These are phyloP conservation scores for Pammene fasciana DNA, from an alignment of 2,888 invertebrate species.

Conservation along the genomic window DNA sequence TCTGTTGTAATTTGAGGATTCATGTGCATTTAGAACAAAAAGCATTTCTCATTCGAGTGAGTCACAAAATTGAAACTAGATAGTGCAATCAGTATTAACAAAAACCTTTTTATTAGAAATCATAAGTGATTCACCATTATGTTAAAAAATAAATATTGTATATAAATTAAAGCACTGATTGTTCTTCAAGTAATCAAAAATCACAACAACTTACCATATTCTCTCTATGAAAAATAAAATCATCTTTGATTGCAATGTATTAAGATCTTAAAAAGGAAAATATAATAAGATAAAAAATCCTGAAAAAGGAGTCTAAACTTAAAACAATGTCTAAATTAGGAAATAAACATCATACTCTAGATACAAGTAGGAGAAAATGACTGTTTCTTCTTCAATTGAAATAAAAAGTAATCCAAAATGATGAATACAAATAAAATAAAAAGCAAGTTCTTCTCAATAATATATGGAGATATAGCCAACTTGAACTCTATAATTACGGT, in stretches of 20 bases:
- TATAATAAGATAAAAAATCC: slow-evolving; percentile 61
- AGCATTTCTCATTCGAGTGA: slow-evolving; percentile 9
- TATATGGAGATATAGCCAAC: not conserved
- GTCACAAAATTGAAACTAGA: slow-evolving; percentile 38
- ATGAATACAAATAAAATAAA: slow-evolving; percentile 19
- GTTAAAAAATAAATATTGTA: slow-evolving; percentile 60
- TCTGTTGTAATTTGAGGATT: slow-evolving; percentile 34
- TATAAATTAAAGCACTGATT: slow-evolving; percentile 67
- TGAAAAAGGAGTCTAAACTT: slow-evolving; percentile 60
- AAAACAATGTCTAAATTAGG: slow-evolving; percentile 52
- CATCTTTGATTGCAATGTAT: slow-evolving; percentile 63
- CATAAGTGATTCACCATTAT: slow-evolving; percentile 15
- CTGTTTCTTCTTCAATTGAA: slow-evolving; percentile 34
- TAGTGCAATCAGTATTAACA: slow-evolving; percentile 51
- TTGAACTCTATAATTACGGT: not conserved
- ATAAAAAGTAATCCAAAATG: slow-evolving; percentile 33
- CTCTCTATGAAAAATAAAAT: slow-evolving; percentile 55
- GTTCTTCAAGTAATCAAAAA: slow-evolving; percentile 54
- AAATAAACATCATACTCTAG: slow-evolving; percentile 44
- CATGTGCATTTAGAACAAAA: slow-evolving; percentile 22
- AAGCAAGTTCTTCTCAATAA: slow-evolving; percentile 6
- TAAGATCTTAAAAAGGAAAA: slow-evolving; percentile 63
- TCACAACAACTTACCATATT: slow-evolving; percentile 62
- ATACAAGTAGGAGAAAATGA: slow-evolving; percentile 34
- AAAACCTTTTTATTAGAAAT: slow-evolving; percentile 53